phyloP scores from a whole-genome alignment of 92 coral and sea anemone genomes.

The Porites rus region DNA sequence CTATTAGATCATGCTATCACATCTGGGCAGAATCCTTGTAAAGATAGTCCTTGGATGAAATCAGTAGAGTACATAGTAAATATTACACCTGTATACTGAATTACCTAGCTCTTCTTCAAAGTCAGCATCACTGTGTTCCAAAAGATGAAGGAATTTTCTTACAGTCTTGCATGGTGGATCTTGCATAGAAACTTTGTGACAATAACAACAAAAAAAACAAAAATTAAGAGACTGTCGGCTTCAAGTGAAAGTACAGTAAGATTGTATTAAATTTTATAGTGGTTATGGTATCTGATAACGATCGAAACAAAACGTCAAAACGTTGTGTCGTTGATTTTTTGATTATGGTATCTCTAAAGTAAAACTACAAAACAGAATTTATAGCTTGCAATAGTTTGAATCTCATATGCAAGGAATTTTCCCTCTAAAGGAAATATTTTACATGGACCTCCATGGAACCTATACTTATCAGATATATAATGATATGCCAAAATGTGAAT shows the following conservation, averaged over 20 bases:
- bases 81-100: background rate
- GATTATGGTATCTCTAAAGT: too few relatives aligned
- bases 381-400: too few relatives aligned
- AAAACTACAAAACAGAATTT: too few relatives aligned
- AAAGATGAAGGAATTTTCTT: slow-evolving; percentile 92
- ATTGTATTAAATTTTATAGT: too few relatives aligned
- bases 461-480: too few relatives aligned
- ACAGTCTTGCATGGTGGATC: slow-evolving; percentile 99
- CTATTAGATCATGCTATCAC: background rate
- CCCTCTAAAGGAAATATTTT: too few relatives aligned
- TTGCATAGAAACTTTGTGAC: slow-evolving; percentile 75
- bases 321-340: too few relatives aligned
- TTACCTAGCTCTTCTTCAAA: slow-evolving; percentile 97
- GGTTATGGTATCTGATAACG: too few relatives aligned
- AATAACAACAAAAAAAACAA: background rate
- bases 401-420: too few relatives aligned
- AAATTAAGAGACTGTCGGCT: background rate
- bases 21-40: background rate
- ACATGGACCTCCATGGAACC: too few relatives aligned
- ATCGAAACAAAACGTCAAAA: too few relatives aligned
- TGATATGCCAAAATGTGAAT: too few relatives aligned
- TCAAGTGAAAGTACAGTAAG: background rate
- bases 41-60: background rate
- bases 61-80: background rate
- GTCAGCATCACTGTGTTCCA: slow-evolving; percentile 96